Conservation (phyloP, 2,888 invertebrate species). For the Notodonta ziczac region DNA sequence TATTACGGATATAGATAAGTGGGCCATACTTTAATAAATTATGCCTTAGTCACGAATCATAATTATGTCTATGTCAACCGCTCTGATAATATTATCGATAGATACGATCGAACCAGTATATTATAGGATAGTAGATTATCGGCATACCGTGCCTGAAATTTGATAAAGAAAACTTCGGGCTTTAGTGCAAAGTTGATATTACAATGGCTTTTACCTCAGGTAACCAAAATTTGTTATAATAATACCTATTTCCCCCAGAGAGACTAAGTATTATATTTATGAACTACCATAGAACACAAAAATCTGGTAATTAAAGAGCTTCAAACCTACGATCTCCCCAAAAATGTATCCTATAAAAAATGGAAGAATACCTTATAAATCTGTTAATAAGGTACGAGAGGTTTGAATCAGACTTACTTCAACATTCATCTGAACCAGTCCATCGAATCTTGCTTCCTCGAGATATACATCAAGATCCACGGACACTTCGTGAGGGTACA, state of each 20-base stretch:
- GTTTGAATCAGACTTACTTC: slow-evolving; percentile 51
- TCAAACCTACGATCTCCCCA: too few species aligned
- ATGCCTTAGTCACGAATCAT: slow-evolving; percentile 16
- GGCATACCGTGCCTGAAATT: slow-evolving; percentile 7
- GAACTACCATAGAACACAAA: too few species aligned
- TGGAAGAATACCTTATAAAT: too few species aligned
- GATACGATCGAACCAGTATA: slow-evolving; percentile 16
- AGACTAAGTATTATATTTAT: too few species aligned
- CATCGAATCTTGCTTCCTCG: slow-evolving; percentile 56
- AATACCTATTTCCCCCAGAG: too few species aligned
- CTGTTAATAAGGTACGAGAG: too few species aligned
- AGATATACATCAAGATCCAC: slow-evolving; percentile 69
- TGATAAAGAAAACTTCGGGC: slow-evolving; percentile 11
- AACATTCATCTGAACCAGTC: slow-evolving; percentile 54
- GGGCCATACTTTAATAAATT: slow-evolving; percentile 6
- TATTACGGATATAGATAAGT: slow-evolving; percentile 22
- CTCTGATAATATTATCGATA: slow-evolving; percentile 24
- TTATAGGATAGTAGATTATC: slow-evolving; percentile 23
- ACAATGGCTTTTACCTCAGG: too few species aligned
- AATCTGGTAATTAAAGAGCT: too few species aligned
- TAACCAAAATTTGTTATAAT: too few species aligned
- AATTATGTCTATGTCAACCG: slow-evolving; percentile 10
- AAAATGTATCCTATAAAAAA: too few species aligned
- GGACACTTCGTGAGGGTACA: slow-evolving; percentile 56
- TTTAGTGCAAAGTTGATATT: background rate